Evolutionary conservation across 2,113 vertebrate genomes (phyloP).

Genomic region (Tragulus kanchil): DNA sequence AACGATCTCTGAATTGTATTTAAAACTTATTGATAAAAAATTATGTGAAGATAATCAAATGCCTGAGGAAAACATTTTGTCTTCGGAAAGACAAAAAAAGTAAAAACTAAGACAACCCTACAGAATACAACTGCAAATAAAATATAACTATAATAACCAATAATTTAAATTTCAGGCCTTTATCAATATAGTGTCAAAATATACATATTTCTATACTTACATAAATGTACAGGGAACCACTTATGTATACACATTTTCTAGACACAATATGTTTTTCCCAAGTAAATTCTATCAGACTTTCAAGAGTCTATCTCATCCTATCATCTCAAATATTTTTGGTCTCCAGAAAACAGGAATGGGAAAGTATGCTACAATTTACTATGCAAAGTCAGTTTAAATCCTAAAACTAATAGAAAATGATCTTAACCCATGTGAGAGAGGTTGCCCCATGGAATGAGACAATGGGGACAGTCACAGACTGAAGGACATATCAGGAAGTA

Average conservation of each 20-base stretch:
- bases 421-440: neutral
- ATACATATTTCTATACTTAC: neutral
- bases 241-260: neutral
- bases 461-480: neutral
- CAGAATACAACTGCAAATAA: neutral
- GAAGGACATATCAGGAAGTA: neutral
- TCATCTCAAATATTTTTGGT: neutral
- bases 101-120: neutral
- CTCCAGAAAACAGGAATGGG: neutral
- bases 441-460: neutral
- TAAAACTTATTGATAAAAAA: neutral
- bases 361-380: neutral
- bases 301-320: neutral
- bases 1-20: neutral
- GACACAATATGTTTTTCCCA: neutral
- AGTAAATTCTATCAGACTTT: neutral
- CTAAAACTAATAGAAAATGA: neutral
- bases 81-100: neutral
- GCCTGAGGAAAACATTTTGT: neutral
- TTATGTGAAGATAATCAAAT: neutral
- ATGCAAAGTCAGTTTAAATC: neutral
- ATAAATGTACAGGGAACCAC: neutral
- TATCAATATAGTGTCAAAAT: neutral
- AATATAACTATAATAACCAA: neutral
- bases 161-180: neutral